These are phyloP conservation scores for Trematocara stigmaticum DNA, from an alignment of 2,113 vertebrate species.

Conservation along the genomic window DNA sequence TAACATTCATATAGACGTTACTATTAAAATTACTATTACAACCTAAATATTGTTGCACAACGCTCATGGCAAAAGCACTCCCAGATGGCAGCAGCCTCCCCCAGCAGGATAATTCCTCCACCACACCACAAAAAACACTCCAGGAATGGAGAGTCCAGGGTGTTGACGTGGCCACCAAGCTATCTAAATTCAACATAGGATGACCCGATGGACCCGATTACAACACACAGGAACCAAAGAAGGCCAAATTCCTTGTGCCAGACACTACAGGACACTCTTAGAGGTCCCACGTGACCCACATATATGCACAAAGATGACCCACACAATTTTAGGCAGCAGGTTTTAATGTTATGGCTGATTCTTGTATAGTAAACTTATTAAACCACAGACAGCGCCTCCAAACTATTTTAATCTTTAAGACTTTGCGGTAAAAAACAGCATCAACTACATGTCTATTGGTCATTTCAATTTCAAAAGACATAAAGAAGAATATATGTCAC, in stretches of 20 bases:
- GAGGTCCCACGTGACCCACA: background rate
- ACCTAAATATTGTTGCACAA: background rate
- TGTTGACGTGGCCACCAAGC: background rate
- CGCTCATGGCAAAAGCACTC: background rate
- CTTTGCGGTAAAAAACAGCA: background rate
- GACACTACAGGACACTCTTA: background rate
- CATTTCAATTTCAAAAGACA: background rate
- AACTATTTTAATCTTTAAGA: background rate
- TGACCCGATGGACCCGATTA: rapidly evolving
- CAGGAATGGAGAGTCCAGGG: background rate
- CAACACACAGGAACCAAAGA: background rate
- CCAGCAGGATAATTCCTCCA: background rate
- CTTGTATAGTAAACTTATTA: background rate
- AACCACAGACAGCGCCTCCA: background rate
- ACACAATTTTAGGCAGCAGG: background rate
- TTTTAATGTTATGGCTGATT: background rate
- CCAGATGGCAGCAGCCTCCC: background rate
- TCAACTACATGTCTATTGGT: background rate
- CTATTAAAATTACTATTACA: background rate
- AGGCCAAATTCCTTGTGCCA: background rate
- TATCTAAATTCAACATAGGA: background rate
- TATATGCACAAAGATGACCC: background rate
- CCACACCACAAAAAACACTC: background rate
- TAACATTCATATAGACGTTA: background rate
- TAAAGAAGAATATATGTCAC: background rate